Conservation (phyloP, 2,888 invertebrate genomes). For the Harpalus rubripes region DNA sequence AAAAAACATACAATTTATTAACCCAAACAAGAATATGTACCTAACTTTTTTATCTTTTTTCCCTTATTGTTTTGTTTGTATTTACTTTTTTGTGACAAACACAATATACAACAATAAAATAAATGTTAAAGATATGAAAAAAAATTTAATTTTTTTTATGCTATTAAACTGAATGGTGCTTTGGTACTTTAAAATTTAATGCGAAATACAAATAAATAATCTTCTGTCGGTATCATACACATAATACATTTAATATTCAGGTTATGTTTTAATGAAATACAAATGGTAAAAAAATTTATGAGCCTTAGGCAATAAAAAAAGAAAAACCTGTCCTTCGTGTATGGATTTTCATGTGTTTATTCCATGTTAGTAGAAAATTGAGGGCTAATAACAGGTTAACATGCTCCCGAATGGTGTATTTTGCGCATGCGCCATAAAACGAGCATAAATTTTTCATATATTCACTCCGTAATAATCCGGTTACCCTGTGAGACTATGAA, state of each 20-base stretch:
- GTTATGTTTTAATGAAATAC: conserved; percentile 23
- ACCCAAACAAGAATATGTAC: background rate
- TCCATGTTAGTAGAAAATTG: conserved; percentile 50
- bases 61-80: background rate
- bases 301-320: conserved; percentile 5
- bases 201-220: background rate
- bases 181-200: background rate
- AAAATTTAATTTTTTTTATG: background rate
- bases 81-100: background rate
- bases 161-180: too few relatives aligned
- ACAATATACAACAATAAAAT: background rate
- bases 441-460: conserved; percentile 22
- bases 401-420: conserved; percentile 39
- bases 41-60: background rate
- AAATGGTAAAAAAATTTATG: conserved; percentile 33
- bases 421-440: conserved; percentile 35
- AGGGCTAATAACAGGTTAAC: conserved; percentile 51
- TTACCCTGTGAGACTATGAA: conserved; percentile 38
- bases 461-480: conserved; percentile 40
- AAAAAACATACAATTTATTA: background rate
- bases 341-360: conserved; percentile 48
- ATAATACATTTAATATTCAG: conserved; percentile 7
- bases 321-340: conserved; percentile 25
- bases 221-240: background rate
- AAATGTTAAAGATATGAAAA: background rate